Percentiles rank a stretch among this genome's conserved stretches.
These are phyloP conservation scores for Frieseomelitta varia DNA, from an alignment of 1,140 invertebrate genomes.

Conservation along the genomic window DNA sequence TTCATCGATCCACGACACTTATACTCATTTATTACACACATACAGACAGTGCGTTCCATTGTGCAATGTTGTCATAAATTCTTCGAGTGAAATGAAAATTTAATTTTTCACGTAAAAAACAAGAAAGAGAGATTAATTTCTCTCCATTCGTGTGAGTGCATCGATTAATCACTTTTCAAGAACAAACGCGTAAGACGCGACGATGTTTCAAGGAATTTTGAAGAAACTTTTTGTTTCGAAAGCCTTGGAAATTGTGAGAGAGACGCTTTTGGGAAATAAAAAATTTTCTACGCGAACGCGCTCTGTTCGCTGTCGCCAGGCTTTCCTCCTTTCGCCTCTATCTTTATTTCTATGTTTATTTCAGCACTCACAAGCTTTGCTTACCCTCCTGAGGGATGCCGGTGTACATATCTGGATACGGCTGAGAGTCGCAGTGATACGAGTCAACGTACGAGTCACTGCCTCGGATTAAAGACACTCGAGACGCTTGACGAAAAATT, in stretches of 20 bases:
- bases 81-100: not conserved
- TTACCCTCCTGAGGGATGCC: not conserved
- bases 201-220: too few species aligned
- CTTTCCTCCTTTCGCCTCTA: not conserved
- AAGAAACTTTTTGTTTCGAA: too few species aligned
- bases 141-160: not conserved
- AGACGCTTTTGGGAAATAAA: not conserved
- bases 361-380: not conserved
- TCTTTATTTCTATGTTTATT: not conserved
- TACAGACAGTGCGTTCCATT: not conserved
- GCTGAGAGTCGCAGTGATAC: not conserved
- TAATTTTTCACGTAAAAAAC: not conserved
- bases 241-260: not conserved
- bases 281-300: not conserved
- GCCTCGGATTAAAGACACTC: too few species aligned
- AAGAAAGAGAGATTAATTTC: not conserved
- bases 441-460: not conserved
- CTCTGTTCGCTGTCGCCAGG: not conserved
- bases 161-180: not conserved
- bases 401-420: not conserved
- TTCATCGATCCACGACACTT: constrained; percentile 1
- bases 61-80: not conserved
- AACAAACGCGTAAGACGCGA: not conserved
- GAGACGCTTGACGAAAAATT: not conserved
- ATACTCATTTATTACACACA: not conserved